Evolutionary conservation across 92 coral and sea anemone genomes (phyloP), one percentile per base, ranked within the genome.

Genomic region (Epizoanthus fatuus): DNA sequence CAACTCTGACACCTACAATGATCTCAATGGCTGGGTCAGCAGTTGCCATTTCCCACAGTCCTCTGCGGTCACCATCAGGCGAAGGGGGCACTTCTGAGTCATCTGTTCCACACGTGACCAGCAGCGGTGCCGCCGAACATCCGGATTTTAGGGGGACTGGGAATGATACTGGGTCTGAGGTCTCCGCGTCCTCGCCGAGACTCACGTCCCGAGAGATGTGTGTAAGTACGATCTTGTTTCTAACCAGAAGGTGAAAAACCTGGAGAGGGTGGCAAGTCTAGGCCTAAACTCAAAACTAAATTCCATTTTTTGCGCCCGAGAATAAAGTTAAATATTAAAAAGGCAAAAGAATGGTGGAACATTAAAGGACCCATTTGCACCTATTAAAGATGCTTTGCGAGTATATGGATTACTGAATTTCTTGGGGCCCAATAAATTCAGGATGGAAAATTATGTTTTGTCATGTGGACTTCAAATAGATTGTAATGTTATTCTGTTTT

Each of bases 41-140:
- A 22, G 65, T 55, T 14, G 55, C 86, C 9, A 44, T 68, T 29
- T 72, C 87, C 80, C 88, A 79, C 37, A 92, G 92, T 79, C 98
- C 96, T 19, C 81, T 89, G 75, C 86, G 94, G 60, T 79, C 95
- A 19, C 83, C 89, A 10, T 80, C 85, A 63, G 78, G 92, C 12
- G 98, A 94, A 45, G 84, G 86, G 15, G 69, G 72, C 62, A 67
- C 85, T 25, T 86, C 89, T 63, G 98, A 94, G 58, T 91, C 93
- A 40, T 94, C 98, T 7, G 98, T 92, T 42, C 90, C 94, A 6
- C 98, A 95, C 85, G 98, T 95, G 87, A 95, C 96, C 91, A 95
- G 98, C 44, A 95, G 96, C 51, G 98, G 98, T 59, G 91, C 93
- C 69, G 79, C 90, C 37, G 98, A 95, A 87, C 98, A 95, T 74